phyloP scores from a whole-genome alignment of 2,113 vertebrate genomes.

The Podocnemis expansa region DNA sequence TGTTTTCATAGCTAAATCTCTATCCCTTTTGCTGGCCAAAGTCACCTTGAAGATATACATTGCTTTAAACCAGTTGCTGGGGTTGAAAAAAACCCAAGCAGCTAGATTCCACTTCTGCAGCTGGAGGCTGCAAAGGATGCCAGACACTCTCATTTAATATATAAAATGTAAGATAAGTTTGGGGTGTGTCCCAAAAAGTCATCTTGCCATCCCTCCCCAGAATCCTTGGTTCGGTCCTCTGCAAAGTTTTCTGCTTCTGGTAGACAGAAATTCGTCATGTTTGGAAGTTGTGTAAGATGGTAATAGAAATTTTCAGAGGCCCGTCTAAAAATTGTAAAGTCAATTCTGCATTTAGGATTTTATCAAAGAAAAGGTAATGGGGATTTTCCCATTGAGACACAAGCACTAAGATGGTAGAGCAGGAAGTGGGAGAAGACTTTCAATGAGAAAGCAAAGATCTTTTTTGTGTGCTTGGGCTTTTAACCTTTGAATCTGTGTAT shows the following conservation, averaged over 20 bases:
- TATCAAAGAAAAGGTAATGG: background rate
- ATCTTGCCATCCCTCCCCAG: rapidly evolving
- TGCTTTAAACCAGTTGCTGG: background rate
- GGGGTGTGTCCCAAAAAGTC: rapidly evolving
- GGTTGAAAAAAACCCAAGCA: background rate
- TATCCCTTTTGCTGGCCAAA: background rate
- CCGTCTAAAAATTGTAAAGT: background rate
- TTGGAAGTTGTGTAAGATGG: background rate
- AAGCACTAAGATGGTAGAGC: background rate
- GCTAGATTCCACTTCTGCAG: background rate
- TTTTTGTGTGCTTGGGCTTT: slow-evolving; percentile 19
- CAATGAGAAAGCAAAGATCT: slow-evolving; percentile 40
- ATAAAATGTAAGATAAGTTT: rapidly evolving
- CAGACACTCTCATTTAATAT: rapidly evolving
- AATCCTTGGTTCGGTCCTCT: background rate
- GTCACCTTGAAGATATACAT: background rate
- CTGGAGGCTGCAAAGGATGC: background rate
- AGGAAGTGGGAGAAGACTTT: background rate
- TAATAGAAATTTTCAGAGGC: background rate
- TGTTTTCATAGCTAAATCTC: background rate
- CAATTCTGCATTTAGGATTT: background rate
- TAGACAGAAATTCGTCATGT: background rate
- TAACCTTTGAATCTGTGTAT: slow-evolving; percentile 41
- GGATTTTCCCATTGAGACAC: slow-evolving; percentile 19
- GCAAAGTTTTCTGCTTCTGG: background rate